Conservation (phyloP, 1,140 invertebrate species). For the Macrobrachium nipponense region DNA sequence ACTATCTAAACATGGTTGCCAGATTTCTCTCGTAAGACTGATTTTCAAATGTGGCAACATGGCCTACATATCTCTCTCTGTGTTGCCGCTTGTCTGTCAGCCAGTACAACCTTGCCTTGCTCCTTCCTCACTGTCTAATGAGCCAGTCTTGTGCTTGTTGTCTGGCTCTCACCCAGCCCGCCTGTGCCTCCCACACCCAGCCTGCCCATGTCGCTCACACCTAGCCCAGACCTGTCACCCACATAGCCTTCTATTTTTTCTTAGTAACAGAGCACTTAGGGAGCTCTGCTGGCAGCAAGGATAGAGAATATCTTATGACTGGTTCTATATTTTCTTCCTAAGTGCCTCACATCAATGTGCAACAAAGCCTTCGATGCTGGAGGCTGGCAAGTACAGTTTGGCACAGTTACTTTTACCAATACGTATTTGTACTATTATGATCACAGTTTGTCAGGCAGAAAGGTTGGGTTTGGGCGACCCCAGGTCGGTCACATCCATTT, state of each 20-base stretch:
- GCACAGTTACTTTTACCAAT: background rate
- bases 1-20: constrained; percentile 59
- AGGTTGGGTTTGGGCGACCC: constrained; percentile 31
- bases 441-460: constrained; percentile 23
- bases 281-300: background rate
- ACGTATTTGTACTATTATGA: too few relatives aligned
- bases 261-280: background rate
- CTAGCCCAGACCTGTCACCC: background rate
- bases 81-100: constrained; percentile 62
- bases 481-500: constrained; percentile 32
- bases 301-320: too few relatives aligned
- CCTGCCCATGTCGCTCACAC: background rate
- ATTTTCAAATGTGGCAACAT: constrained; percentile 60
- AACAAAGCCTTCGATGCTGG: background rate
- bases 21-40: constrained; percentile 60
- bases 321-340: too few relatives aligned
- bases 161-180: constrained; percentile 42
- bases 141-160: constrained; percentile 53
- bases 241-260: background rate
- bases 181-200: constrained; percentile 21
- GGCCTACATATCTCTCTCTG: constrained; percentile 61
- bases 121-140: constrained; percentile 48
- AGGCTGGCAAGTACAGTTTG: background rate
- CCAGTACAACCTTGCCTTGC: constrained; percentile 60
- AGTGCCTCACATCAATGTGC: too few relatives aligned